Conservation (phyloP, 2,113 vertebrate genomes). For the Athene noctua region DNA sequence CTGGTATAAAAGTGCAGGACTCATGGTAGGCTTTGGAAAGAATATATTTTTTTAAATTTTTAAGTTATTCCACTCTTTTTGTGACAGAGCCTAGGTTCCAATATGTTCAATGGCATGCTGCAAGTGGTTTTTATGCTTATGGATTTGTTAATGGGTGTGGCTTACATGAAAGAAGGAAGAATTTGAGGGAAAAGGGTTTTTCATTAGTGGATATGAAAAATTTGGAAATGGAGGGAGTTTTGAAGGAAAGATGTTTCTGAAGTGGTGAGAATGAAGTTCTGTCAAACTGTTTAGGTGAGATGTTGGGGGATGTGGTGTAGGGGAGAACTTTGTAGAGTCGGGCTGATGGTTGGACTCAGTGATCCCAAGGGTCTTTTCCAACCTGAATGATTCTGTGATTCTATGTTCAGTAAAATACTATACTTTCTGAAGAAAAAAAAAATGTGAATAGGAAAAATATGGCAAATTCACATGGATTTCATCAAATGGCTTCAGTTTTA, state of each 20-base stretch:
- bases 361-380: too few species aligned
- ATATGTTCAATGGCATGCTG: neutral
- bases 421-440: neutral
- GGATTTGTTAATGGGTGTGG: neutral
- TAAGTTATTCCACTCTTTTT: neutral
- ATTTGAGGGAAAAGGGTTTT: neutral
- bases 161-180: neutral
- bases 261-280: neutral
- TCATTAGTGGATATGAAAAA: neutral
- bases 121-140: neutral
- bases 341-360: too few species aligned
- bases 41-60: neutral
- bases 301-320: too few species aligned
- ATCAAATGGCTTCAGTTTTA: neutral
- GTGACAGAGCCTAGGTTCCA: neutral
- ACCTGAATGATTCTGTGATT: too few species aligned
- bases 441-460: neutral
- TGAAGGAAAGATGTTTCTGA: neutral
- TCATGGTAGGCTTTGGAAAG: neutral
- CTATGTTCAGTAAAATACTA: neutral
- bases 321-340: too few species aligned
- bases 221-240: neutral
- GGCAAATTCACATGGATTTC: neutral
- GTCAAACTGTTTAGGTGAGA: neutral
- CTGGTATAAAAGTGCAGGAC: neutral